Percentiles rank a stretch among this genome's conserved stretches.
Evolutionary conservation across 2,888 invertebrate genomes (phyloP).

Genomic region (Pristionchus mayeri): DNA sequence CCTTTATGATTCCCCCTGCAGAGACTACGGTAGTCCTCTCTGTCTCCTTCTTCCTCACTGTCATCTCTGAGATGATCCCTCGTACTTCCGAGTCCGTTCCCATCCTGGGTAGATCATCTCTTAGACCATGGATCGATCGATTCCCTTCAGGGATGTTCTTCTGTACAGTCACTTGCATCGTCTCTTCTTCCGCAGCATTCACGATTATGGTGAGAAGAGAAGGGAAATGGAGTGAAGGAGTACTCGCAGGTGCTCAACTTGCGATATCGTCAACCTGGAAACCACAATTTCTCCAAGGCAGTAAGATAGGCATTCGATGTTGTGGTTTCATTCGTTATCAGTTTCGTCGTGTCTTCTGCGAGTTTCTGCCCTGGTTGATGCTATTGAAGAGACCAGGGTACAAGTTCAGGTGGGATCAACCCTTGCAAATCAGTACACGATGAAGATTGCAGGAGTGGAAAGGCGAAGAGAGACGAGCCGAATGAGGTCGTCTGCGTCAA

Average conservation of each 20-base stretch:
- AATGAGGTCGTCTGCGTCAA: conserved; percentile 42
- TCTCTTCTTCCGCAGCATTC: conserved; percentile 68
- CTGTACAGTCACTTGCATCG: conserved; percentile 67
- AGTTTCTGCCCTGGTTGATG: conserved; percentile 70
- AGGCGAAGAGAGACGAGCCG: conserved; percentile 2
- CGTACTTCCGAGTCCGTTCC: conserved; percentile 86
- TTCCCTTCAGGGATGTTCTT: conserved; percentile 65
- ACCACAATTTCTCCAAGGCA: conserved; percentile 61
- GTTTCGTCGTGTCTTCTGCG: conserved; percentile 66
- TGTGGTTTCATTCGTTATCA: conserved; percentile 45
- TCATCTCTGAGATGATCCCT: conserved; percentile 97
- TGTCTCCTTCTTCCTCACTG: conserved; percentile 96
- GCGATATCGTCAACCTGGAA: conserved; percentile 66
- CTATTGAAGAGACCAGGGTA: conserved; percentile 66
- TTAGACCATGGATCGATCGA: neutral
- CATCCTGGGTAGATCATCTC: conserved; percentile 55
- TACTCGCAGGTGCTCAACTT: conserved; percentile 58
- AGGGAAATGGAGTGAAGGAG: neutral
- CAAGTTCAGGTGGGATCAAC: neutral
- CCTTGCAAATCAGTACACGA: neutral
- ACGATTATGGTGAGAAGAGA: conserved; percentile 65
- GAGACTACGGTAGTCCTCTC: conserved; percentile 82
- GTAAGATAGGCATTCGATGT: conserved; percentile 27
- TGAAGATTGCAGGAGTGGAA: neutral
- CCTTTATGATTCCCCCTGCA: no score